Base-by-base conservation (phyloP, 1,140 invertebrate genomes). In the Brachionus koreanus region DNA sequence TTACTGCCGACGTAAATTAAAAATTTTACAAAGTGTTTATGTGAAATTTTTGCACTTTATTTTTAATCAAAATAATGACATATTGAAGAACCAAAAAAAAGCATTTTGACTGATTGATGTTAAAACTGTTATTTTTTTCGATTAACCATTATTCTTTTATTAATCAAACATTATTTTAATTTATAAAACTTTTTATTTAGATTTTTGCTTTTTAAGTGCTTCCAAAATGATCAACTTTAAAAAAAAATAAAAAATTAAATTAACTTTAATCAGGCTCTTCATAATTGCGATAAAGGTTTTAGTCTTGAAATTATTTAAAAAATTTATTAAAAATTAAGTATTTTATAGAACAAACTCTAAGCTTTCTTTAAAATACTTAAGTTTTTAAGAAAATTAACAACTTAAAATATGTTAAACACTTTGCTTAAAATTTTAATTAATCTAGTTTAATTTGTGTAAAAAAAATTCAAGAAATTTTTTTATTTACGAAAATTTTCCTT, bases 41-140 rank as follows among this genome's bases (percentile, higher is more conserved):
- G n/a, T 57, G 16, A 57, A 57, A 2, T 5, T 3, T 57, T 57
- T 16, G 5, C n/a, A 10, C 3, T 49, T 57, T 7, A 23, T 57
- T 57, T n/a, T 57, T 23, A 25, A 9, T 19, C 16, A 19, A 57
- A 57, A 57, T 9, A 7, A 57, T 57, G 49, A 25, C 9, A 3
- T 3, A 7, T 57, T 57, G 49, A 57, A 7, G 16, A 57, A 57
- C 49, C 29, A 29, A 57, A 57, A 57, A 57, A 57, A 19, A 57
- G 16, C 49, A 57, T 9, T 23, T 57, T 25, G n/a, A 19, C 19
- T 57, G 9, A 7, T 23, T 57, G 49, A 7, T 6, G 7, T 57
- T 57, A 19, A 1, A 19, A 23, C 49, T 7, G 0, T 57, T 9
- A 57, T 19, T 86, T 86, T 85, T 94, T 93, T 90, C 94, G 91